phyloP scores from a whole-genome alignment of 2,888 invertebrate genomes.

The Himalopsyche anomala region DNA sequence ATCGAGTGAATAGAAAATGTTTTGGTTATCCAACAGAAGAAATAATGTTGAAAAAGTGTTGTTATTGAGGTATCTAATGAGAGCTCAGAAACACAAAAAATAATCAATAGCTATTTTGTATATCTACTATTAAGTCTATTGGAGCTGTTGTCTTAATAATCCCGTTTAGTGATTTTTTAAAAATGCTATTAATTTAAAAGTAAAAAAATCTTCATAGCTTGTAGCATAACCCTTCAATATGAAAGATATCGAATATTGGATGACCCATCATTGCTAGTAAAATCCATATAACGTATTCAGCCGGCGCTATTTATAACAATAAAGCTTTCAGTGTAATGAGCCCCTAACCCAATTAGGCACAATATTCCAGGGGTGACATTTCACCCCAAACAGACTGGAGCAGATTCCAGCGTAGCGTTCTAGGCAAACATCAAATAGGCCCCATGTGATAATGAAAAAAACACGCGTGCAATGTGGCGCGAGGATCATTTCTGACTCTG shows the following conservation, averaged over 20 bases:
- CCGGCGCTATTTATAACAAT: conserved; percentile 65
- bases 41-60: too few relatives aligned
- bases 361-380: conserved; percentile 59
- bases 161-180: too few relatives aligned
- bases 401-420: conserved; percentile 45
- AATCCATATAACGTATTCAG: conserved; percentile 59
- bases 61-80: too few relatives aligned
- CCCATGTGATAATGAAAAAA: conserved; percentile 50
- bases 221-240: neutral
- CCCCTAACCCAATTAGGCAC: conserved; percentile 65
- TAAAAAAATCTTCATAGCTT: neutral
- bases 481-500: conserved; percentile 50
- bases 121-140: too few relatives aligned
- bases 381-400: conserved; percentile 52
- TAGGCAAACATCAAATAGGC: conserved; percentile 49
- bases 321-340: conserved; percentile 66
- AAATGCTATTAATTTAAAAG: too few relatives aligned
- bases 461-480: conserved; percentile 50
- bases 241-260: conserved; percentile 22
- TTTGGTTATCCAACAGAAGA: too few relatives aligned
- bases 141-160: too few relatives aligned
- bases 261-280: conserved; percentile 57
- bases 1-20: too few relatives aligned
- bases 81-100: too few relatives aligned
- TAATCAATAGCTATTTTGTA: too few relatives aligned